A percentile compares a stretch with the other conserved stretches of the same genome.
Evolutionary conservation across 2,113 vertebrate species (phyloP).

Genomic region (Xerus inauris): DNA sequence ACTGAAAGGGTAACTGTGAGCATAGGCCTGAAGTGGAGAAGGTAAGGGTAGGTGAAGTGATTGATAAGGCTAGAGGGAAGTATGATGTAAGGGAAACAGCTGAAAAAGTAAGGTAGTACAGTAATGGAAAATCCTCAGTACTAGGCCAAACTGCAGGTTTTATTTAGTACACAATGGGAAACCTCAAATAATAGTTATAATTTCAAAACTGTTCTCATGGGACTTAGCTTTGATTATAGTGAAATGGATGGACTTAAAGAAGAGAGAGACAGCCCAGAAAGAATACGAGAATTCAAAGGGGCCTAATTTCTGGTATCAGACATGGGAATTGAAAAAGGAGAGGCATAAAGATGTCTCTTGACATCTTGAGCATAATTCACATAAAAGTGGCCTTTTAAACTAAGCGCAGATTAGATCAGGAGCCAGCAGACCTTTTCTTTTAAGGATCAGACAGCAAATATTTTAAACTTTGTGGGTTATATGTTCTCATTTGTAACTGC

Average conservation of each 20-base stretch:
- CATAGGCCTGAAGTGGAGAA: not conserved
- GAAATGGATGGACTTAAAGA: not conserved
- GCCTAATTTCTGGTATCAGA: not conserved
- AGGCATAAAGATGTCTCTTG: not conserved
- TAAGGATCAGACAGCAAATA: not conserved
- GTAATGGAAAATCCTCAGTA: not conserved
- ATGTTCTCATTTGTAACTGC: conserved; percentile 16
- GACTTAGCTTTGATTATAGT: not conserved
- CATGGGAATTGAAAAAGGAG: not conserved
- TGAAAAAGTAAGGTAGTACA: not conserved
- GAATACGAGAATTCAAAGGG: not conserved
- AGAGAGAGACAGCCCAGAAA: not conserved
- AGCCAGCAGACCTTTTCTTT: not conserved
- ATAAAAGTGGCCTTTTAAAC: conserved; percentile 15
- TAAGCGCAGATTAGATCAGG: not conserved
- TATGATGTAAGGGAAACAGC: not conserved
- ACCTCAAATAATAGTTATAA: not conserved
- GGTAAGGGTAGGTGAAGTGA: not conserved
- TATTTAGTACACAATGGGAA: not conserved
- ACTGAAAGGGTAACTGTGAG: not conserved
- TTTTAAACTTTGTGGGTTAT: not conserved
- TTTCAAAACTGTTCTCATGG: not conserved
- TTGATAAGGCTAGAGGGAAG: not conserved
- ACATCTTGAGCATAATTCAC: not conserved
- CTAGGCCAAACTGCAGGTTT: not conserved